Evolutionary conservation across 2,113 vertebrate genomes (phyloP), one percentile per base, ranked within the genome.

Genomic region (Glareola pratincola): DNA sequence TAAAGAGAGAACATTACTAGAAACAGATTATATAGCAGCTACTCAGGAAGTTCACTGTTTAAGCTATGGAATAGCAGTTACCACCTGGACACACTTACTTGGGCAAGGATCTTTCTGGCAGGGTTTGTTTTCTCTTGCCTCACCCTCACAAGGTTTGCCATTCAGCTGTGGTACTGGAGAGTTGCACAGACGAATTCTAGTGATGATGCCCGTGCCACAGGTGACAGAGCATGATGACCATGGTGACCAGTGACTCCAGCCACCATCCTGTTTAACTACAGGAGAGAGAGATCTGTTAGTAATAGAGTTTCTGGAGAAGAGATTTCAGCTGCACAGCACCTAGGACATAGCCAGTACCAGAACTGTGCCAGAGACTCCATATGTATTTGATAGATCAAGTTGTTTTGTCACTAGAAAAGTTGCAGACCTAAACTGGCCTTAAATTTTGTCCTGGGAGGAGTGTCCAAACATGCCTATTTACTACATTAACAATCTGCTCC

Each of bases 231-330:
- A 99, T 0, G 99, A 99, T 2, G 99, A 99, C 99, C 99, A 99
- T 0, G 99, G 99, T 5, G 99, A 99, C 99, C 99, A 99, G 93
- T 99, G 99, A 97, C 99, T 99, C 99, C 99, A 99, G 71, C 98
- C 98, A 39, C 99, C 99, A 94, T 99, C 99, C 97, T 99, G 99
- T 97, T 99, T 99, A 98, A 99, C 99, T 99, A 57, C 30, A 97
- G 43, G 24, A 69, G 73, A 95, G 73, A 95, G 92, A 97, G 16
- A 87, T 51, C 30, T 51, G 8, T 94, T 86, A 62, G 39, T 84
- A 53, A 34, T 12, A 47, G 41, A n/a, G n/a, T 39, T 91, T 67
- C 74, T 82, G 66, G 75, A 64, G 37, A 80, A 79, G 27, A 84
- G 26, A 45, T 27, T 64, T 81, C n/a, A 89, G 53, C 34, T 64